phyloP scores from a whole-genome alignment of 2,113 vertebrate genomes.

The Dunckerocampus dactyliophorus region DNA sequence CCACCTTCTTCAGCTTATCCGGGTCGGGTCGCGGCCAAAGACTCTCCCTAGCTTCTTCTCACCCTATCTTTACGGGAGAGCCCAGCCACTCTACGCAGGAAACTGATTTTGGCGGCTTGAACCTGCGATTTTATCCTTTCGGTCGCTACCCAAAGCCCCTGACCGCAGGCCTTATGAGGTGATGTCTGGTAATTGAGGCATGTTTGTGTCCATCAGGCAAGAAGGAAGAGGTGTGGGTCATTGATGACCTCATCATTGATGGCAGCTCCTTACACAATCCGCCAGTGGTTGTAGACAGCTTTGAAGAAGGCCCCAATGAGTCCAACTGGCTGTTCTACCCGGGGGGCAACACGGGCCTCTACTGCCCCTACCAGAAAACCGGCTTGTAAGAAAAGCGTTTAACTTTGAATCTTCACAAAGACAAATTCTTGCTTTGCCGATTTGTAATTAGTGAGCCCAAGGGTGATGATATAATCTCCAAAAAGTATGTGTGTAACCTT shows the following conservation, averaged over 20 bases:
- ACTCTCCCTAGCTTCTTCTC: too few species aligned
- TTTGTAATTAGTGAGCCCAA: not conserved
- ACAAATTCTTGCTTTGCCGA: slow-evolving; percentile 3
- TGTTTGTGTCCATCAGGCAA: slow-evolving; percentile 77
- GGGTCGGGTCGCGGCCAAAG: too few species aligned
- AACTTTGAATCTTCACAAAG: slow-evolving; percentile 10
- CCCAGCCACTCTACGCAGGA: too few species aligned
- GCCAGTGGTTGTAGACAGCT: slow-evolving; percentile 84
- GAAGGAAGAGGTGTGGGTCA: slow-evolving; percentile 98
- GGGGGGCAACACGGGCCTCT: slow-evolving; percentile 92
- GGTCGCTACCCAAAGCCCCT: too few species aligned
- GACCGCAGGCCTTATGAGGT: not conserved
- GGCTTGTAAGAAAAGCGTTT: slow-evolving; percentile 78
- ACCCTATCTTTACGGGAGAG: too few species aligned
- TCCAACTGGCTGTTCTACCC: slow-evolving; percentile 96
- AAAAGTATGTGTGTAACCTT: slow-evolving; percentile 9
- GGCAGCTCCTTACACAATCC: slow-evolving; percentile 87
- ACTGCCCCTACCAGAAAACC: slow-evolving; percentile 93
- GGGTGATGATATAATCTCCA: slow-evolving; percentile 14
- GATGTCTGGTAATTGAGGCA: not conserved
- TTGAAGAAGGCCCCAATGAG: slow-evolving; percentile 88
- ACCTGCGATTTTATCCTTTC: too few species aligned
- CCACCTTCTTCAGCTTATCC: too few species aligned
- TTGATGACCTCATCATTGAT: slow-evolving; percentile 95
- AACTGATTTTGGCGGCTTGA: too few species aligned